Evolutionary conservation across 2,113 vertebrate species (phyloP).

Genomic region (Mobula birostris): DNA sequence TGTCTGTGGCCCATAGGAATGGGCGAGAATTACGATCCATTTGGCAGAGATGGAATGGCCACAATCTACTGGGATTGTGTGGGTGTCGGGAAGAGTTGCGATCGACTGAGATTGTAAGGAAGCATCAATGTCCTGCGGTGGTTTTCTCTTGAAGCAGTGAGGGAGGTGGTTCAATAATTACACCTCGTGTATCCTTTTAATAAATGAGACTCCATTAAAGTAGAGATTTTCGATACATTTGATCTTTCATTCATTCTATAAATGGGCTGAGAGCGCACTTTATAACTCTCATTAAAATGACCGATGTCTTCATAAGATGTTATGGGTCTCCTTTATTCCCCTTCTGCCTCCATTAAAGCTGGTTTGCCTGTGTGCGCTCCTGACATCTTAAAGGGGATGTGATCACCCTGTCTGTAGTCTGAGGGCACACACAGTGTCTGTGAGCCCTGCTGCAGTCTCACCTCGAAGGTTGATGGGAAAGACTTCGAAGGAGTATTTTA

Average conservation of each 20-base stretch:
- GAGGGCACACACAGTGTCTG: too few relatives aligned
- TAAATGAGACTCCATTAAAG: neutral
- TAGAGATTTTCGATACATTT: neutral
- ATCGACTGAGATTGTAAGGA: neutral
- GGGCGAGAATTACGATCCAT: neutral
- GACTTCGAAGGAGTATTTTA: neutral
- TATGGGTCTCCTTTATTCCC: neutral
- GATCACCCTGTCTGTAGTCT: neutral
- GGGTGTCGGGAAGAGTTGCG: neutral
- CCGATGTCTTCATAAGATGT: neutral
- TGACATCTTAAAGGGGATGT: neutral
- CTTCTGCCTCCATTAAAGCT: neutral
- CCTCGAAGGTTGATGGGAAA: neutral
- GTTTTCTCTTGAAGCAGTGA: too few relatives aligned
- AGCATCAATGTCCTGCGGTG: neutral
- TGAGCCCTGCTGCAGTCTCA: neutral
- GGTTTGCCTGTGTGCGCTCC: neutral
- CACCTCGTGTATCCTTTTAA: neutral
- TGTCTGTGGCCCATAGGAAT: too few relatives aligned
- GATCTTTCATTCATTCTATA: neutral
- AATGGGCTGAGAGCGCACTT: neutral
- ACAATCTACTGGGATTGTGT: neutral
- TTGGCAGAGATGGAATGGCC: neutral
- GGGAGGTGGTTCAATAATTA: too few relatives aligned
- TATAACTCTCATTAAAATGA: slow-evolving; percentile 1